A percentile compares a stretch with the other conserved stretches of the same genome.
Evolutionary conservation across 2,113 vertebrate species (phyloP).

Genomic region (Dasypus novemcinctus): DNA sequence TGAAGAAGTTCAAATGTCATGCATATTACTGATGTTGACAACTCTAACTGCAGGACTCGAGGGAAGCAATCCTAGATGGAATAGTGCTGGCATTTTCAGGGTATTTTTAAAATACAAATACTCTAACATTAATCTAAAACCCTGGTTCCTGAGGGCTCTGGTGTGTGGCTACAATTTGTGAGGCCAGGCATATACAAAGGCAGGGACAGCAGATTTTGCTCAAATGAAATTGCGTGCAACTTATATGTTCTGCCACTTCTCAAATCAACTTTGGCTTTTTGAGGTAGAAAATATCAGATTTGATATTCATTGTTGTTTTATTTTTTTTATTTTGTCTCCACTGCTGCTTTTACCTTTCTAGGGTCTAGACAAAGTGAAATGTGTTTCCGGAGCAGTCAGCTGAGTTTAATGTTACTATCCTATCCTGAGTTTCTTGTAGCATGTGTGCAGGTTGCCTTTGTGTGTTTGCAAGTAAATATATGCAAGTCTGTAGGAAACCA

Average conservation of each 20-base stretch:
- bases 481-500: not conserved
- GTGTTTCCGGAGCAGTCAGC: constrained; percentile 23
- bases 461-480: not conserved
- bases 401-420: not conserved
- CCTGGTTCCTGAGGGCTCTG: constrained; percentile 52
- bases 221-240: constrained; percentile 51
- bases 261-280: constrained; percentile 63
- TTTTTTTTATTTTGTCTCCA: not conserved
- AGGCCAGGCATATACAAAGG: constrained; percentile 53
- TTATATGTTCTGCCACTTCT: constrained; percentile 55
- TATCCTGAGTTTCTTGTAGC: not conserved
- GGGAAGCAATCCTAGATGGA: constrained; percentile 16
- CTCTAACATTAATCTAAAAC: constrained; percentile 43
- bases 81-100: constrained; percentile 41
- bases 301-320: constrained; percentile 44
- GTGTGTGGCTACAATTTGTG: constrained; percentile 62
- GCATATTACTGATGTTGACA: constrained; percentile 67
- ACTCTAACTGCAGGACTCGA: constrained; percentile 30
- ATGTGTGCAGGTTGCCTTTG: too few species aligned
- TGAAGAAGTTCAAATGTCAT: constrained; percentile 66
- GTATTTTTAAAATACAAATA: constrained; percentile 47
- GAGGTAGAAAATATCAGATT: constrained; percentile 63
- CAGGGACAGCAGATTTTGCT: constrained; percentile 47
- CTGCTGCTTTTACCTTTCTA: constrained; percentile 42
- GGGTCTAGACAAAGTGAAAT: constrained; percentile 38